Evolutionary conservation across 2,113 vertebrate species (phyloP), one percentile per base, ranked within the genome.

Genomic region (Chunga burmeisteri): DNA sequence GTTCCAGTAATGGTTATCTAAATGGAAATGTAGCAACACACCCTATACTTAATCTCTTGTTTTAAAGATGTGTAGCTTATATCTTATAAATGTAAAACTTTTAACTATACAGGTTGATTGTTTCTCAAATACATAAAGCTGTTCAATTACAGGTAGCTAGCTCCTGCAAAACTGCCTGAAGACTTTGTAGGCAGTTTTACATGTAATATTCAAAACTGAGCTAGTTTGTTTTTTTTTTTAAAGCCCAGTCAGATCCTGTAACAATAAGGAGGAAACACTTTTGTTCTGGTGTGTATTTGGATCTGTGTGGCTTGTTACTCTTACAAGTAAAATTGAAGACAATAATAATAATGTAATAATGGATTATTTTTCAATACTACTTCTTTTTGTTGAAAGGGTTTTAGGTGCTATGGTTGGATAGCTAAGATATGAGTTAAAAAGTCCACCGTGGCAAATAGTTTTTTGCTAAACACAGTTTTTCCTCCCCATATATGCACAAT

Each of bases 1-100:
- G 40, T 70, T 73, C 46, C 65, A 49, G 50, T 66, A 81, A 66
- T 53, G 36, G 4, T 47, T 66, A 18, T 61, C 15, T 50, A 47
- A 63, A 44, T 3, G 3, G 70, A 58, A 85, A 32, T 53, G 34
- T 32, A 65, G 38, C 44, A 59, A 13, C 29, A 42, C 40, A 36
- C 18, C 27, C 72, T 77, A 0, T 56, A 13, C n/a, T 72, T 72
- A 22, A 3, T 81, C 20, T 74, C 1, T 14, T 46, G 0, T 30
- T 91, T 66, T 86, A 81, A 61, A 83, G 62, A 19, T 29, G 16
- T 44, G 13, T 65, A 15, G 18, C 4, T 40, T 63, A 1, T 36
- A 8, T 44, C 38, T 74, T 90, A 23, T 0, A 65, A 50, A 52
- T 56, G 16, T 61, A 29, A 61, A 81, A 38, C 21, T 65, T 72